These are phyloP conservation scores for Cercopithecus hamlyni DNA, from an alignment of 2,797 vertebrate genomes.

Conservation along the genomic window DNA sequence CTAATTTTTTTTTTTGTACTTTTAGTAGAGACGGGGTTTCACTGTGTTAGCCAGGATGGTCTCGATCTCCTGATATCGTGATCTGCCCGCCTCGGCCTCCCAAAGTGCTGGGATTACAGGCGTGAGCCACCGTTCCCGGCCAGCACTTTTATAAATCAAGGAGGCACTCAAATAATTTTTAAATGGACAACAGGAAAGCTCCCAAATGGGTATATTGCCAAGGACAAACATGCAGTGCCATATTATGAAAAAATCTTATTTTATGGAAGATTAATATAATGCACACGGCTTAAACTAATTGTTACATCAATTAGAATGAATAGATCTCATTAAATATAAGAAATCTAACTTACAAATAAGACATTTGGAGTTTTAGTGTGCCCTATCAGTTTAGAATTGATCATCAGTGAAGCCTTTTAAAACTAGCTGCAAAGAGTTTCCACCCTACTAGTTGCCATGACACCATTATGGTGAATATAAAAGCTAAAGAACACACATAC, in stretches of 20 bases:
- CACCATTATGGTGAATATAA: neutral
- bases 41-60: too few species aligned
- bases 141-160: too few species aligned
- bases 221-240: neutral
- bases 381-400: neutral
- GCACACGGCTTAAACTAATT: neutral
- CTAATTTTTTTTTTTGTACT: too few species aligned
- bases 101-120: too few species aligned
- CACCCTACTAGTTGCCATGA: neutral
- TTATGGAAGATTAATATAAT: neutral
- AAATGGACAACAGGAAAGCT: neutral
- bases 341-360: slow-evolving; percentile 1
- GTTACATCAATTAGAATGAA: neutral
- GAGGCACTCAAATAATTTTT: neutral
- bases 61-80: too few species aligned
- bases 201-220: neutral
- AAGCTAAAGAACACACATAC: slow-evolving; percentile 8
- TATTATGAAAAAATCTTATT: neutral
- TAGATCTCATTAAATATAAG: neutral
- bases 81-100: too few species aligned
- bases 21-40: too few species aligned
- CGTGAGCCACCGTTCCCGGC: too few species aligned
- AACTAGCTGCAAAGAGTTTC: neutral
- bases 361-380: slow-evolving; percentile 21
- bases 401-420: neutral